A percentile compares a stretch with the other conserved stretches of the same genome.
Conservation (phyloP, 2,888 invertebrate species). For the Acleris literana region DNA sequence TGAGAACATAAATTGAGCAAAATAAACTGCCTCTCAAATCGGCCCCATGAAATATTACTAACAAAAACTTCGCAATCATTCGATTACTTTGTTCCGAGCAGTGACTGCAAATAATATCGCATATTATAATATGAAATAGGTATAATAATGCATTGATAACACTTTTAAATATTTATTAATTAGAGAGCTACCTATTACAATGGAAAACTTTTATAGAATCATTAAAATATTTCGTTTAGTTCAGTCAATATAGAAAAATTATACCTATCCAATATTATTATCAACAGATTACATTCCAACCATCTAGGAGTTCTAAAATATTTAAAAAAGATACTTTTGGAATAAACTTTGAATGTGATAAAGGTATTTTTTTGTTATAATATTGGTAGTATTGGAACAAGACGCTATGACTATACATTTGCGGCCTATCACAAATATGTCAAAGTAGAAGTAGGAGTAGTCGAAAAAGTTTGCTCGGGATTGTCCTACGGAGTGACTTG, state of each 20-base stretch:
- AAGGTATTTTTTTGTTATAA: constrained; percentile 28
- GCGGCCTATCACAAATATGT: not conserved
- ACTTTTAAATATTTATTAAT: constrained; percentile 38
- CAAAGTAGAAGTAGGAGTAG: not conserved
- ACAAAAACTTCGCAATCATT: not conserved
- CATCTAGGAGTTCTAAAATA: constrained; percentile 36
- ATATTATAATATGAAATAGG: constrained; percentile 28
- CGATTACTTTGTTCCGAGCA: not conserved
- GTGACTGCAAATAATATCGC: constrained; percentile 32
- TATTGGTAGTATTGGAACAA: constrained; percentile 23
- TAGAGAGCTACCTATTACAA: constrained; percentile 72
- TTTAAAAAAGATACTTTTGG: constrained; percentile 36
- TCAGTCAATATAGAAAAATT: constrained; percentile 55
- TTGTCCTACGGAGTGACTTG: too few species aligned
- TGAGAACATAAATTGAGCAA: too few species aligned
- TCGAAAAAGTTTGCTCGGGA: not conserved
- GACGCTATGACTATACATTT: not conserved
- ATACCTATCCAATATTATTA: constrained; percentile 36
- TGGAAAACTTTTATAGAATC: constrained; percentile 44
- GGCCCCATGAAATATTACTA: too few species aligned
- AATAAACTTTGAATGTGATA: constrained; percentile 37
- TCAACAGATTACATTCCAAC: constrained; percentile 32
- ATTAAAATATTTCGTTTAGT: constrained; percentile 43
- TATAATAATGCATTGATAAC: constrained; percentile 33
- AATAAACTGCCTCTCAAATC: too few species aligned